These are phyloP conservation scores for Spodoptera litura DNA, from an alignment of 1,140 invertebrate genomes.

Conservation along the genomic window DNA sequence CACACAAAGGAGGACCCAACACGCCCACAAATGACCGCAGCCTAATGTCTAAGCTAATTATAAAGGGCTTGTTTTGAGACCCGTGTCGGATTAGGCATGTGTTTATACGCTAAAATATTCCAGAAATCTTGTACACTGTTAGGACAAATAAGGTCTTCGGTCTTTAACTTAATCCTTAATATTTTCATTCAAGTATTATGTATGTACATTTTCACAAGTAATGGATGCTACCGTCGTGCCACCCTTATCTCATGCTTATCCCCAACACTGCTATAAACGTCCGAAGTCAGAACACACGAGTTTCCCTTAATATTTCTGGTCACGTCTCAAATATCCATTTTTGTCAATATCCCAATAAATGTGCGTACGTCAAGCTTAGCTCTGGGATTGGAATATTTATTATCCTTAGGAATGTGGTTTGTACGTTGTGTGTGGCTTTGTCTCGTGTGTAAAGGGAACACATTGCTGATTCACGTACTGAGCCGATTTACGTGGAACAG, in stretches of 20 bases:
- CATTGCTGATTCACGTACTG: too few relatives aligned
- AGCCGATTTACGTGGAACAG: too few relatives aligned
- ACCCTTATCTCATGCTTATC: constrained; percentile 3
- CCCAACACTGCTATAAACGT: neutral
- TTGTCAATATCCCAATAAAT: constrained; percentile 26
- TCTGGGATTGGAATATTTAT: constrained; percentile 18
- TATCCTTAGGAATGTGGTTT: neutral
- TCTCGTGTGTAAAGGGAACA: neutral
- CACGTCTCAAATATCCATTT: constrained; percentile 20
- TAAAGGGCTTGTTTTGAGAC: too few relatives aligned
- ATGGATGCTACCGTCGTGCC: neutral
- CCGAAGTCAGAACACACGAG: neutral
- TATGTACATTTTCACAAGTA: too few relatives aligned
- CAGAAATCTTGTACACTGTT: too few relatives aligned
- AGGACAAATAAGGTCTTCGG: too few relatives aligned
- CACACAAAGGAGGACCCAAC: too few relatives aligned
- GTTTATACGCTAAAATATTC: neutral
- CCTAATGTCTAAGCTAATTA: too few relatives aligned
- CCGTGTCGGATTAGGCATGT: neutral
- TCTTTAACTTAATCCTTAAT: too few relatives aligned
- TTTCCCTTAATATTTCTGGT: neutral
- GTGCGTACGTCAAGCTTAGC: neutral
- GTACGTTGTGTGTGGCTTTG: neutral
- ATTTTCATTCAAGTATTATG: too few relatives aligned
- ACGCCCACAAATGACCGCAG: too few relatives aligned